Evolutionary conservation across 2,113 vertebrate species (phyloP).

Genomic region (Baryphthengus martii): DNA sequence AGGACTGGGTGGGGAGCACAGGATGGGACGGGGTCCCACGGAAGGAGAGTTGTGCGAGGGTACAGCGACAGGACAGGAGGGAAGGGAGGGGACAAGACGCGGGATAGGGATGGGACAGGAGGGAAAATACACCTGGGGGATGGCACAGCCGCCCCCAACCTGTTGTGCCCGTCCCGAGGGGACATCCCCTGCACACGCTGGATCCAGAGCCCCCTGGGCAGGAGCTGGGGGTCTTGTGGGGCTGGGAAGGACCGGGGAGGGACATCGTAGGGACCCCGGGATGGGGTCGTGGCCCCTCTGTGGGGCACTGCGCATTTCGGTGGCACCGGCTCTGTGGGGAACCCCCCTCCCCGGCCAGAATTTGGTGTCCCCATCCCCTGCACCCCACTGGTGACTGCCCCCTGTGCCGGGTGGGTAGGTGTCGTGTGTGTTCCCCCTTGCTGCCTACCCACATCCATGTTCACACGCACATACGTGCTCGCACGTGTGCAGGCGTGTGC

Average conservation of each 20-base stretch:
- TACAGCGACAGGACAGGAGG: background rate
- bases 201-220: background rate
- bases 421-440: background rate
- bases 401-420: background rate
- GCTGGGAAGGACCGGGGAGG: background rate
- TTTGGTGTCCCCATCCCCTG: background rate
- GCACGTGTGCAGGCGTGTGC: background rate
- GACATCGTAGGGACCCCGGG: background rate
- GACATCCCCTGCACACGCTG: background rate
- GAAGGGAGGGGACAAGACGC: background rate
- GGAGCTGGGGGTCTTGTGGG: background rate
- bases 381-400: background rate
- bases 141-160: background rate
- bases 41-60: background rate
- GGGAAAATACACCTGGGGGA: background rate
- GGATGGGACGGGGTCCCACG: background rate
- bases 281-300: background rate
- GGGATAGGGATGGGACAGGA: background rate
- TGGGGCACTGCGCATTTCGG: background rate
- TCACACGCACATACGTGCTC: background rate
- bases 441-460: background rate
- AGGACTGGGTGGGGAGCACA: background rate
- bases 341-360: too few relatives aligned
- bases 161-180: background rate
- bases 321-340: background rate